A percentile compares a stretch with the other conserved stretches of the same genome.
These are phyloP conservation scores for Mirza zaza DNA, from an alignment of 2,113 vertebrate species.

Conservation along the genomic window DNA sequence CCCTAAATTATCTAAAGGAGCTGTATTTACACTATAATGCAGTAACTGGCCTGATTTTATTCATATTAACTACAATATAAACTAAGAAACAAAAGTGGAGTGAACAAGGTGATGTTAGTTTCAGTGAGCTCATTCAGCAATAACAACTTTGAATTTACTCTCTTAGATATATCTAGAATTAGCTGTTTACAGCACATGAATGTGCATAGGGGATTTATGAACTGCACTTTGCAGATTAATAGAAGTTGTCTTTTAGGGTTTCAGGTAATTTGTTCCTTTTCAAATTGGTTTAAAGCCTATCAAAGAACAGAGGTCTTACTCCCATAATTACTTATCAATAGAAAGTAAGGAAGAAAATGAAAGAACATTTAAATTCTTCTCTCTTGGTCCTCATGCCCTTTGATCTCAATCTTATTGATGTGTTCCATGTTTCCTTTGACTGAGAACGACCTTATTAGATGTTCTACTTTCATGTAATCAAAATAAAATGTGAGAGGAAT, in stretches of 20 bases:
- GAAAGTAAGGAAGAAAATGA: slow-evolving; percentile 51
- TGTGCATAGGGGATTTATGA: slow-evolving; percentile 16
- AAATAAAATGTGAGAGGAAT: slow-evolving; percentile 55
- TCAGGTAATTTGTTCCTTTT: slow-evolving; percentile 57
- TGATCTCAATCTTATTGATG: slow-evolving; percentile 53
- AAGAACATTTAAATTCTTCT: slow-evolving; percentile 38
- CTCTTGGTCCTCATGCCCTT: not conserved
- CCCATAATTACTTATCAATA: slow-evolving; percentile 62
- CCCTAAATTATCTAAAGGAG: not conserved
- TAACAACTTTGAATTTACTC: not conserved
- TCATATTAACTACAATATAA: not conserved
- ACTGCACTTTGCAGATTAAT: slow-evolving; percentile 29
- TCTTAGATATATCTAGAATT: not conserved
- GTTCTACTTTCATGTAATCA: slow-evolving; percentile 51
- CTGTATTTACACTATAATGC: not conserved
- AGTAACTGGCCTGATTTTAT: not conserved
- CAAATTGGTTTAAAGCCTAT: slow-evolving; percentile 61
- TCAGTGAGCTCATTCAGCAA: not conserved
- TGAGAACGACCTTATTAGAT: slow-evolving; percentile 43
- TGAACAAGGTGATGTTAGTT: not conserved
- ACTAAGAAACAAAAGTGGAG: not conserved
- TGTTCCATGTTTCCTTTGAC: slow-evolving; percentile 46
- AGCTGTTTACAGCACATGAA: not conserved
- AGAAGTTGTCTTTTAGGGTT: slow-evolving; percentile 24
- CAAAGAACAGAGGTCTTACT: slow-evolving; percentile 56